Conservation (phyloP, 2,888 invertebrate genomes). For the Camponotus fellah region DNA sequence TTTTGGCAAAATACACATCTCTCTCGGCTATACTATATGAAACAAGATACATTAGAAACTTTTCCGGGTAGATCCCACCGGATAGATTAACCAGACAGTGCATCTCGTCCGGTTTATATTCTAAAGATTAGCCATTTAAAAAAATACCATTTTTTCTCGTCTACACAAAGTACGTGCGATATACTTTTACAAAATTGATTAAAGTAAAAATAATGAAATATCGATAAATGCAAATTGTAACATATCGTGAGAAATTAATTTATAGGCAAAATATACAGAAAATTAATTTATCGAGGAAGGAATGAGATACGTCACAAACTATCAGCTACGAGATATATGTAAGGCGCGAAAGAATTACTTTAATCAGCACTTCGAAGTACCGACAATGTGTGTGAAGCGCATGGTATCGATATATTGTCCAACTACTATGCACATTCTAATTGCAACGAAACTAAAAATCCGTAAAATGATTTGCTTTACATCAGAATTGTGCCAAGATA, state of each 20-base stretch:
- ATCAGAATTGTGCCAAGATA: not conserved
- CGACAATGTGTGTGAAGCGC: slow-evolving; percentile 42
- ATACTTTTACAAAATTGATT: slow-evolving; percentile 13
- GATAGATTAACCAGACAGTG: slow-evolving; percentile 38
- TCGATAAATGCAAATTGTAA: slow-evolving; percentile 5
- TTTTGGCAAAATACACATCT: slow-evolving; percentile 57
- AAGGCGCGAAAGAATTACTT: not conserved
- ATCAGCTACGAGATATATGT: not conserved
- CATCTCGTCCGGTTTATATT: slow-evolving; percentile 17
- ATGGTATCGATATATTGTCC: slow-evolving; percentile 1
- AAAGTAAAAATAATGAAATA: slow-evolving; percentile 14
- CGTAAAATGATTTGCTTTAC: not conserved
- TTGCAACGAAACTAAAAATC: slow-evolving; percentile 37
- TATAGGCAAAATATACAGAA: slow-evolving; percentile 10
- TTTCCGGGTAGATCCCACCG: slow-evolving; percentile 26
- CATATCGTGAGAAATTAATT: slow-evolving; percentile 18
- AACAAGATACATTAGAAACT: slow-evolving; percentile 50
- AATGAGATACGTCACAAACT: slow-evolving; percentile 21
- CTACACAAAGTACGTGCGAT: slow-evolving; percentile 17
- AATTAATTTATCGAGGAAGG: slow-evolving; percentile 24
- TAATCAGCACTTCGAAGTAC: slow-evolving; percentile 35
- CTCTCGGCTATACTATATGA: slow-evolving; percentile 38
- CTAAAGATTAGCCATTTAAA: slow-evolving; percentile 14
- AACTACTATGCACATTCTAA: slow-evolving; percentile 31
- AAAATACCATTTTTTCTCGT: not conserved